Evolutionary conservation across 2,113 vertebrate species (phyloP), one percentile per base, ranked within the genome.

Genomic region (Circaetus gallicus): DNA sequence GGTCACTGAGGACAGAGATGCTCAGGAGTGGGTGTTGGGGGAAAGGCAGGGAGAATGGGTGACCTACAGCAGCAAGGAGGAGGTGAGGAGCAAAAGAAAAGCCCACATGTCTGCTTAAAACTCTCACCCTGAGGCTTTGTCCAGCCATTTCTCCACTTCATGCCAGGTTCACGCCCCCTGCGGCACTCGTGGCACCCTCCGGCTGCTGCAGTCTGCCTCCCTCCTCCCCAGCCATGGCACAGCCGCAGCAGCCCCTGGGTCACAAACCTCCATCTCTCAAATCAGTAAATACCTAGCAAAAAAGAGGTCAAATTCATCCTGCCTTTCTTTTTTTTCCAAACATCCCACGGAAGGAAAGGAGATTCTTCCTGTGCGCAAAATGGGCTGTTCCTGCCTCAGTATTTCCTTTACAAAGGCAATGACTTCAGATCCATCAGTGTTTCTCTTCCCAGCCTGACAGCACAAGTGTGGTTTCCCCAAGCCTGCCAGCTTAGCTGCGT

Each of bases 161-260:
- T 9, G 9, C 25, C 17, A 62, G 26, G 22, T 42, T 82, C 61
- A 26, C 50, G 11, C 1, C 8, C 38, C 7, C 18, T 16, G 18
- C 4, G 1, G n/a, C 21, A 24, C 49, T 36, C 0, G 0, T 50
- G 38, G 28, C 34, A 40, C 25, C 6, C 40, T 62, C n/a, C 58
- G 61, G 36, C 36, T 70, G 26, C 82, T 77, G 43, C 73, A 58
- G 16, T 6, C 43, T 2, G 2, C 22, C 28, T 43, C 31, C 11
- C 26, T 42, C 9, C 47, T 76, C 65, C 19, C 12, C 34, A 62
- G 17, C 13, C 38, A 31, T 0, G 2, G 7, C 34, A 82, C 21
- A 67, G 36, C 13, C 6, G 3, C 31, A 56, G 31, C 34, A 66
- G 40, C 9, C 42, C n/a, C 47, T 11, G 7, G 21, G 34, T 4